These are phyloP conservation scores for Gambusia affinis DNA, from an alignment of 2,113 vertebrate genomes.

Conservation along the genomic window DNA sequence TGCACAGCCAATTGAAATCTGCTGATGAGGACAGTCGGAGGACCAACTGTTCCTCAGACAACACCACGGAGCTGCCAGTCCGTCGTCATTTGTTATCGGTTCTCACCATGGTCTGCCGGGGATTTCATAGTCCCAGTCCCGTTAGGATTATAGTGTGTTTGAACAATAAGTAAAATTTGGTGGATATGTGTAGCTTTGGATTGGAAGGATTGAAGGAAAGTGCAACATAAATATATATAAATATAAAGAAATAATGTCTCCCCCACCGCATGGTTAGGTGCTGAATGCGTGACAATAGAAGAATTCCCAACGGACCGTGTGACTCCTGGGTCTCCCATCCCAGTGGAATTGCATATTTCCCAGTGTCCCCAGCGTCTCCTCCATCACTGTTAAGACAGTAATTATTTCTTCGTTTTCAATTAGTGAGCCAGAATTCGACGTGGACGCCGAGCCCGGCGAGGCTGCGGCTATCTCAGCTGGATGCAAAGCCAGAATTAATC, in stretches of 20 bases:
- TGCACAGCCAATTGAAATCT: slow-evolving; percentile 90
- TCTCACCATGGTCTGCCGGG: slow-evolving; percentile 84
- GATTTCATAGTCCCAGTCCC: slow-evolving; percentile 84
- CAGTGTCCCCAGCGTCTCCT: slow-evolving; percentile 62
- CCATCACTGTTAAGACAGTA: slow-evolving; percentile 75
- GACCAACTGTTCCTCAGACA: slow-evolving; percentile 88
- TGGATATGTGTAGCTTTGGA: not conserved
- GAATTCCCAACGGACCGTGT: slow-evolving; percentile 44
- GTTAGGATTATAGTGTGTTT: slow-evolving; percentile 34
- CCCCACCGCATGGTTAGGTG: slow-evolving; percentile 21
- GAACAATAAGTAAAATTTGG: not conserved
- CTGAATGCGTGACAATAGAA: slow-evolving; percentile 43
- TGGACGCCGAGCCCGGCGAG: slow-evolving; percentile 49
- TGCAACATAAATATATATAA: not conserved
- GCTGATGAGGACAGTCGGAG: slow-evolving; percentile 81
- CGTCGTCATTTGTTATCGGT: slow-evolving; percentile 90
- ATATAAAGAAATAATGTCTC: slow-evolving; percentile 4
- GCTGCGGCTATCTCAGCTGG: slow-evolving; percentile 43
- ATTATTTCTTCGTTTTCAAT: slow-evolving; percentile 78
- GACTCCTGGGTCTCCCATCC: slow-evolving; percentile 39
- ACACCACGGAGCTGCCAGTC: slow-evolving; percentile 82
- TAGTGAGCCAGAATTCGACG: slow-evolving; percentile 52
- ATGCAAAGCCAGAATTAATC: slow-evolving; percentile 9
- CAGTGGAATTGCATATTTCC: slow-evolving; percentile 39
- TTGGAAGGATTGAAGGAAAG: not conserved